phyloP scores from a whole-genome alignment of 2,888 invertebrate species.

The Heteromyza rotundicornis region DNA sequence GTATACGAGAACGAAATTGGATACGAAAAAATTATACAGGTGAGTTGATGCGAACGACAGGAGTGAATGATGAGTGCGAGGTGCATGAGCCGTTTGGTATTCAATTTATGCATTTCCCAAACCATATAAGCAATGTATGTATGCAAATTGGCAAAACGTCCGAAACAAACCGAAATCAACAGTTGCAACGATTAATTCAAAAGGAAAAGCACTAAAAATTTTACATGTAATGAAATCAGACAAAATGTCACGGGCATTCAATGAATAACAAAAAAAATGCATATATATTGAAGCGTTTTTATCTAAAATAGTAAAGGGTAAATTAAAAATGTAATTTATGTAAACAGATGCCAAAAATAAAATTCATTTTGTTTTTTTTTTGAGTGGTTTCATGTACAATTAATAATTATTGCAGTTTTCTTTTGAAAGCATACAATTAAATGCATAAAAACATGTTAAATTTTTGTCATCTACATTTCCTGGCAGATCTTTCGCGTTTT shows the following conservation, averaged over 20 bases:
- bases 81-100: background rate
- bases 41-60: slow-evolving; percentile 34
- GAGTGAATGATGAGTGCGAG: background rate
- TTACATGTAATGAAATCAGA: no score
- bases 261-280: no score
- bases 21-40: slow-evolving; percentile 63
- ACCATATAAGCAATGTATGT: slow-evolving; percentile 27
- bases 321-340: background rate
- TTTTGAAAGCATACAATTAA: background rate
- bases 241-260: no score
- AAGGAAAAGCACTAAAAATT: slow-evolving; percentile 10
- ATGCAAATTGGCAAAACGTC: background rate
- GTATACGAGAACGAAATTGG: slow-evolving; percentile 63
- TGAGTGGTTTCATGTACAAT: no score
- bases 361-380: no score
- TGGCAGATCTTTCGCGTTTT: slow-evolving; percentile 60
- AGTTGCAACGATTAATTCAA: slow-evolving; percentile 7
- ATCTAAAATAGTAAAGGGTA: slow-evolving; percentile 2
- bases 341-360: no score
- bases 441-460: no score
- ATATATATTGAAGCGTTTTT: no score
- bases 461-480: no score
- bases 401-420: no score
- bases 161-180: background rate
- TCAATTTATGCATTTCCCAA: no score